A percentile compares a stretch with the other conserved stretches of the same genome.
Evolutionary conservation across 2,888 invertebrate species (phyloP).

Genomic region (Candidula unifasciata): DNA sequence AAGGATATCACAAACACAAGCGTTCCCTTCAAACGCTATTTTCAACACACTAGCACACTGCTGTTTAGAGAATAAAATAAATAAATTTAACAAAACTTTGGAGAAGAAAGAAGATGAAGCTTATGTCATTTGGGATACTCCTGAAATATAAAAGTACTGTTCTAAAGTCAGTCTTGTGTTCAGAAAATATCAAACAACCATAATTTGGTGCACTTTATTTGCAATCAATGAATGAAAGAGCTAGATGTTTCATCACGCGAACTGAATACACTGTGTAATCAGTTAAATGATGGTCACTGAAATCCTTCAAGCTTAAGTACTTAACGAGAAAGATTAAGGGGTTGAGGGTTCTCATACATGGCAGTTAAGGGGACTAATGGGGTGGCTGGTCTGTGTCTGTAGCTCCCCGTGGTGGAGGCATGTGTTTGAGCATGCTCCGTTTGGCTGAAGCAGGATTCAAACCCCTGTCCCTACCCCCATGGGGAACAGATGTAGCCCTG

Average conservation of each 20-base stretch:
- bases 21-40: constrained; percentile 2
- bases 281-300: constrained; percentile 29
- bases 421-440: constrained; percentile 74
- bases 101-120: neutral
- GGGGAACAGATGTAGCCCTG: constrained; percentile 45
- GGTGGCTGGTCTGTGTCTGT: constrained; percentile 75
- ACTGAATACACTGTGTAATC: constrained; percentile 35
- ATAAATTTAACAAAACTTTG: neutral
- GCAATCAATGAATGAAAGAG: constrained; percentile 31
- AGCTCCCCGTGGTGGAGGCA: constrained; percentile 70
- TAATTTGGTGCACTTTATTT: constrained; percentile 25
- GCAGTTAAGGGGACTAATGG: constrained; percentile 58
- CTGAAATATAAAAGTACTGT: constrained; percentile 2
- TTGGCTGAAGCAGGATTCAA: constrained; percentile 71
- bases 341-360: constrained; percentile 11
- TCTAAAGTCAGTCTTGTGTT: constrained; percentile 4
- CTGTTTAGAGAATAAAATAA: constrained; percentile 4
- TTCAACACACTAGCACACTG: constrained; percentile 17
- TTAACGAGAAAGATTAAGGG: constrained; percentile 39
- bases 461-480: constrained; percentile 51
- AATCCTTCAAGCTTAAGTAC: constrained; percentile 35
- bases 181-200: constrained; percentile 3
- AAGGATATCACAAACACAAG: constrained; percentile 22
- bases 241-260: constrained; percentile 28
- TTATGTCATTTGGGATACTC: constrained; percentile 10